Percentiles rank a stretch among this genome's conserved stretches.
Conservation (phyloP, 2,888 invertebrate genomes). For the Phanerotoma sp. region DNA sequence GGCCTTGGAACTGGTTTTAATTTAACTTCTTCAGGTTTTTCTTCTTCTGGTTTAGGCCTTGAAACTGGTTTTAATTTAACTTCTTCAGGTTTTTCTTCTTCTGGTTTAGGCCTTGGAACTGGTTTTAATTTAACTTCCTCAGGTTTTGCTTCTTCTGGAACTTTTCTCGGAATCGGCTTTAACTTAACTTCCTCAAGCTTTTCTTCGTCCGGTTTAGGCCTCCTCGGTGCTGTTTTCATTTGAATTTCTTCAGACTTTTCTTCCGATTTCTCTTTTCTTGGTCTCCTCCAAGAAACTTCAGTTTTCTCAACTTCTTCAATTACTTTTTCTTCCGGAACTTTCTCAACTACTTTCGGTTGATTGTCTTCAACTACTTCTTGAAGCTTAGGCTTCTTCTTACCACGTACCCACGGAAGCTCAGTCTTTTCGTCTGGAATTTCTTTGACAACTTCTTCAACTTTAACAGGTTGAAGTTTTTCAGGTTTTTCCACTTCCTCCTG, state of each 20-base stretch:
- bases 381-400: slow-evolving; percentile 37
- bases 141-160: too few relatives aligned
- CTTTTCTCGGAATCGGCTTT: slow-evolving; percentile 39
- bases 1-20: too few relatives aligned
- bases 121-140: too few relatives aligned
- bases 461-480: slow-evolving; percentile 23
- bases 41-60: too few relatives aligned
- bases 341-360: slow-evolving; percentile 26
- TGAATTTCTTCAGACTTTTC: slow-evolving; percentile 42
- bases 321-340: slow-evolving; percentile 16
- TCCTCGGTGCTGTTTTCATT: slow-evolving; percentile 45
- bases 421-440: slow-evolving; percentile 38
- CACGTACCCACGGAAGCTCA: slow-evolving; percentile 42
- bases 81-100: too few relatives aligned
- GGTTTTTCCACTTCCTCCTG: slow-evolving; percentile 15
- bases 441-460: slow-evolving; percentile 33
- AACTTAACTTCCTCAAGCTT: slow-evolving; percentile 34
- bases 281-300: slow-evolving; percentile 34
- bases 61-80: too few relatives aligned
- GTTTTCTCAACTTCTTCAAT: slow-evolving; percentile 33
- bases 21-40: too few relatives aligned
- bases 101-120: too few relatives aligned
- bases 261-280: slow-evolving; percentile 35
- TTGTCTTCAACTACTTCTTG: slow-evolving; percentile 2
- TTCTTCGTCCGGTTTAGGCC: slow-evolving; percentile 38